Base-by-base conservation (phyloP, 1,140 invertebrate species). In the Zaprionus tsacasi region DNA sequence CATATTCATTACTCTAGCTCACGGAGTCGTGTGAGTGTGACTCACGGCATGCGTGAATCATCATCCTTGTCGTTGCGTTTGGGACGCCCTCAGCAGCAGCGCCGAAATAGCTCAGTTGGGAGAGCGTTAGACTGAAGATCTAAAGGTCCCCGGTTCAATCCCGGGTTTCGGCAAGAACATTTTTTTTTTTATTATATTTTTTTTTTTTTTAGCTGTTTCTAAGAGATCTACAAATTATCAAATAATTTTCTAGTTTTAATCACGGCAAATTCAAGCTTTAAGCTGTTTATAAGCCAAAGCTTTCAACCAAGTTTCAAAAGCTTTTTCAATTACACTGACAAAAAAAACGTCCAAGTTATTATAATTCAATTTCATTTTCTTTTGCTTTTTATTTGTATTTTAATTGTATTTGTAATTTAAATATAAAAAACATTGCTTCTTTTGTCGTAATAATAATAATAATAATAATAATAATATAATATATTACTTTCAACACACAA, bases 41-140 rank as follows among this genome's bases (percentile, higher is more conserved):
- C 12, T 58, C 35, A 21, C 6, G 10, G 0, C 6, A 21, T 1
- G 21, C 21, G 25, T 43, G 58, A 60, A 12, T 60, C 58, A 58
- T n/a, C 17, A 13, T 61, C 35, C 63, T 36, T 30, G 36, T 15
- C 1, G 17, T 25, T 13, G 21, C 36, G 25, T 17, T 56, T 65
- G 2, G 36, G 3, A 3, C 11, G 61, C 0, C 11, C 12, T n/a
- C 3, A 10, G n/a, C n/a, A 10, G 5, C 13, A 50, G 52, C 2
- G 95, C 95, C 95, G 95, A 95, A 95, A 95, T 95, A 95, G 95
- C 95, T 95, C 95, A 95, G 95, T 95, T 95, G 95, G 95, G 95
- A 96, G 95, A 96, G 95, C 95, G 95, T 95, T 95, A 95, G 95
- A 95, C 95, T 96, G 95, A 95, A 95, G 95, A 95, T 96, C 95